Conservation (phyloP, 1,140 invertebrate species). For the Trissolcus basalis region DNA sequence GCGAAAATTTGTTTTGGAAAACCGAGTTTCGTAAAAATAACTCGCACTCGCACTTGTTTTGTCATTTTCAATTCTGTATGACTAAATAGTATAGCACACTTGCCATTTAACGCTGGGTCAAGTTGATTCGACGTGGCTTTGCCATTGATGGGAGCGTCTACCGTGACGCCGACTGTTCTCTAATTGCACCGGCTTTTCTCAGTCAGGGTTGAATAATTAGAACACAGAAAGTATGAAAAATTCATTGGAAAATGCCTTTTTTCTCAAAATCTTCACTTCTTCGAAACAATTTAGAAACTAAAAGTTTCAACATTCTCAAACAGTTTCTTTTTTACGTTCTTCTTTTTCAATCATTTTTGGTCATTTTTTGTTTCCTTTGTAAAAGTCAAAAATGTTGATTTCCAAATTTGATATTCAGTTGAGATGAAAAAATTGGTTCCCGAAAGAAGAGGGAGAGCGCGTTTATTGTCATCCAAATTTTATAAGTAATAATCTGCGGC, state of each 20-base stretch:
- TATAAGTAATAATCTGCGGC: slow-evolving; percentile 17
- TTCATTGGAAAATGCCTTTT: slow-evolving; percentile 10
- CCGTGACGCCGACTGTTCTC: slow-evolving; percentile 41
- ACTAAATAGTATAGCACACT: slow-evolving; percentile 9
- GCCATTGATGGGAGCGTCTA: slow-evolving; percentile 57
- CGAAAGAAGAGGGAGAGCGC: too few relatives aligned
- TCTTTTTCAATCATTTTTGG: too few relatives aligned
- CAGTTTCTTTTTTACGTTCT: not conserved
- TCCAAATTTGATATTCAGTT: too few relatives aligned
- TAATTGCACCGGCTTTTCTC: slow-evolving; percentile 50
- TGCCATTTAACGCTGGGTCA: slow-evolving; percentile 51
- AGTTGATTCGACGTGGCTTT: slow-evolving; percentile 38
- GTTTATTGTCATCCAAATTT: too few relatives aligned
- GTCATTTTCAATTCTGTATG: not conserved
- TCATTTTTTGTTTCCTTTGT: too few relatives aligned
- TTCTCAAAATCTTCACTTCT: slow-evolving; percentile 1
- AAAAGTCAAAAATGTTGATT: too few relatives aligned
- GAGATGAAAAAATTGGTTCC: slow-evolving; percentile 12
- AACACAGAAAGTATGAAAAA: slow-evolving; percentile 49
- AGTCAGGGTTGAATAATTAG: slow-evolving; percentile 56
- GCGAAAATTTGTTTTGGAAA: too few relatives aligned
- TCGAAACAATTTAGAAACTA: not conserved
- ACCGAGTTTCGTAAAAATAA: not conserved
- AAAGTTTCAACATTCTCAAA: too few relatives aligned
- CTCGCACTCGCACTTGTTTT: not conserved